These are phyloP conservation scores for Yoshiicerus persimilis DNA, from an alignment of 1,140 invertebrate species.

Conservation along the genomic window DNA sequence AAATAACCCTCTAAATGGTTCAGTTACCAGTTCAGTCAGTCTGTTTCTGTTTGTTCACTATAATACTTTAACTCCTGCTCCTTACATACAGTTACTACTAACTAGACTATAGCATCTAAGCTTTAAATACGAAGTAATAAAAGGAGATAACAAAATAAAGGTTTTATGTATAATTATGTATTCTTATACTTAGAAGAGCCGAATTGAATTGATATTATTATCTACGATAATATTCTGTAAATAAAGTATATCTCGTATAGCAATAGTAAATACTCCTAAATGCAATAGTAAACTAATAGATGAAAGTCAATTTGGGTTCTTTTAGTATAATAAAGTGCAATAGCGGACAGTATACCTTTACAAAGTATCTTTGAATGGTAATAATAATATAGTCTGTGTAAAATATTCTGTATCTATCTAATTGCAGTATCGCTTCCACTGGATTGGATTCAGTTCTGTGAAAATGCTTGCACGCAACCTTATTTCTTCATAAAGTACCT, in stretches of 20 bases:
- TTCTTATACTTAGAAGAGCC: neutral
- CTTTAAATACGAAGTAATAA: neutral
- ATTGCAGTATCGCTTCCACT: neutral
- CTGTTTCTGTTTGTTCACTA: neutral
- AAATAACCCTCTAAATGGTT: neutral
- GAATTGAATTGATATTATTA: neutral
- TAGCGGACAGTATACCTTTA: neutral
- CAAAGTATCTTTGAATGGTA: neutral
- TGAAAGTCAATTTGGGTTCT: neutral
- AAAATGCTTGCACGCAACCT: slow-evolving; percentile 9
- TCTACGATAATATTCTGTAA: neutral
- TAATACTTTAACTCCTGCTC: neutral
- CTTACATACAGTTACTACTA: neutral
- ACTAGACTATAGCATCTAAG: neutral
- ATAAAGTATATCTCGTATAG: neutral
- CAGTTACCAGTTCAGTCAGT: neutral
- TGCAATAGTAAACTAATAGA: neutral
- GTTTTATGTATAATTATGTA: neutral
- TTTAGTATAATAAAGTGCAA: neutral
- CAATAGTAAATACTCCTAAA: neutral
- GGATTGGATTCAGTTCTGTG: neutral
- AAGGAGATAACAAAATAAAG: neutral
- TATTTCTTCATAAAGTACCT: neutral
- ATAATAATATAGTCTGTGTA: neutral
- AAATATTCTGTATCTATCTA: neutral